Evolutionary conservation across 2,113 vertebrate species (phyloP).

Genomic region (Casuarius casuarius): DNA sequence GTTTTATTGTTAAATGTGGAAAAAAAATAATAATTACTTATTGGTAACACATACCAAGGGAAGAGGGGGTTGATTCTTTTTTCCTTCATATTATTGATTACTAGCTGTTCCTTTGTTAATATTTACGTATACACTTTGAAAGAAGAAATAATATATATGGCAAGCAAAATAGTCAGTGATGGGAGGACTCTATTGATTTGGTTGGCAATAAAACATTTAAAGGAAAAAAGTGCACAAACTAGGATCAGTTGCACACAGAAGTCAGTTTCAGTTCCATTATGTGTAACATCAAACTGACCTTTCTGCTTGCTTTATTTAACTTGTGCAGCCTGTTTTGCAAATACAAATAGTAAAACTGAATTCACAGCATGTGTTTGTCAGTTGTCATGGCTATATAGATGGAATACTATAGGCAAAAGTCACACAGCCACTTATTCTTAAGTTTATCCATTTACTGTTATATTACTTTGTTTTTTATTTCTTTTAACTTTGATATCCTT

Average conservation of each 20-base stretch:
- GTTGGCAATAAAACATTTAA: background rate
- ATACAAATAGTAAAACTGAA: background rate
- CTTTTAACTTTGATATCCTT: background rate
- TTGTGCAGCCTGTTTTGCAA: background rate
- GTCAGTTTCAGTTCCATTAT: background rate
- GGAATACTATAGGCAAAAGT: background rate
- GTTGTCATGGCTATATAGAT: background rate
- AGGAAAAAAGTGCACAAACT: background rate
- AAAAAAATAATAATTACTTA: slow-evolving; percentile 52
- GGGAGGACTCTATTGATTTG: background rate
- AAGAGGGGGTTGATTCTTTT: background rate
- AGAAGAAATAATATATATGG: background rate
- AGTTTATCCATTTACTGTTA: background rate
- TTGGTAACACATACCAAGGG: background rate
- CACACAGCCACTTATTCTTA: background rate
- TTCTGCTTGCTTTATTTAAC: background rate
- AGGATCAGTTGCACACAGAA: background rate
- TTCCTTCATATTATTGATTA: background rate
- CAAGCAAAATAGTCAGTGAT: background rate
- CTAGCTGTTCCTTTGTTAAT: background rate
- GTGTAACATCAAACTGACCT: background rate
- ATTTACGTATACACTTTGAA: background rate
- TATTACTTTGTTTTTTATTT: background rate
- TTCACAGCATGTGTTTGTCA: background rate
- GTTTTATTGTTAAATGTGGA: slow-evolving; percentile 52